Percentiles rank a stretch among this genome's conserved stretches.
Evolutionary conservation across 1,140 invertebrate genomes (phyloP).

Genomic region (Augochlora pura): DNA sequence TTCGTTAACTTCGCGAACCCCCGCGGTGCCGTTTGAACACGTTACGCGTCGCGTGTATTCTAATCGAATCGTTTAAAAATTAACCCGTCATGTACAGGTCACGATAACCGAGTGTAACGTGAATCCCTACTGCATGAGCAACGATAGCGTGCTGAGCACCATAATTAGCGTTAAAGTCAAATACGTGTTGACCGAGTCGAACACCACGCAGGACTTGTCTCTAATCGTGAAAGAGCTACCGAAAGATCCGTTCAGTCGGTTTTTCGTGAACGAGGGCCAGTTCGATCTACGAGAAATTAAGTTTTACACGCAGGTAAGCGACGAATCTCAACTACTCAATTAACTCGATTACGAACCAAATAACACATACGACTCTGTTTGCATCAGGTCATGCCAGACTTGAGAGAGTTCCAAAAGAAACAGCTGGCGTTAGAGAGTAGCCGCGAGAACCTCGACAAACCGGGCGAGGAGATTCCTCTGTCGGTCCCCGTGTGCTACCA

Average conservation of each 20-base stretch:
- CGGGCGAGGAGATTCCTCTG: constrained; percentile 73
- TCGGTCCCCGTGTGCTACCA: constrained; percentile 85
- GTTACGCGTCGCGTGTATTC: not conserved
- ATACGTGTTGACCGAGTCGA: constrained; percentile 67
- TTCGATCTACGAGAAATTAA: constrained; percentile 91
- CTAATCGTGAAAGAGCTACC: constrained; percentile 89
- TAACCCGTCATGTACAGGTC: constrained; percentile 60
- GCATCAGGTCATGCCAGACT: constrained; percentile 83
- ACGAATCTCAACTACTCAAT: not conserved
- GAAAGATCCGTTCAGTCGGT: constrained; percentile 87
- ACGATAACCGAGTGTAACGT: constrained; percentile 79
- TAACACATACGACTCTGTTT: constrained; percentile 20
- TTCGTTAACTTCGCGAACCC: constrained; percentile 5
- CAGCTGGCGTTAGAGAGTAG: constrained; percentile 64
- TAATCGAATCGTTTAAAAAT: constrained; percentile 2
- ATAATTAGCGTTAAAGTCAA: constrained; percentile 74
- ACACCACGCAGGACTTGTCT: constrained; percentile 74
- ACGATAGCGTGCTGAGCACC: constrained; percentile 84
- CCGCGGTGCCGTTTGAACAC: not conserved
- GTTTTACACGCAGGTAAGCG: constrained; percentile 88
- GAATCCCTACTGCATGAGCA: constrained; percentile 80
- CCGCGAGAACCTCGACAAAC: not conserved
- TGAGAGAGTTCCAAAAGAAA: constrained; percentile 81
- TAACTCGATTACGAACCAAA: not conserved
- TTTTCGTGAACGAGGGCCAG: constrained; percentile 89